A percentile compares a stretch with the other conserved stretches of the same genome.
Conservation (phyloP, 2,797 vertebrate genomes). For the Alosa sapidissima region DNA sequence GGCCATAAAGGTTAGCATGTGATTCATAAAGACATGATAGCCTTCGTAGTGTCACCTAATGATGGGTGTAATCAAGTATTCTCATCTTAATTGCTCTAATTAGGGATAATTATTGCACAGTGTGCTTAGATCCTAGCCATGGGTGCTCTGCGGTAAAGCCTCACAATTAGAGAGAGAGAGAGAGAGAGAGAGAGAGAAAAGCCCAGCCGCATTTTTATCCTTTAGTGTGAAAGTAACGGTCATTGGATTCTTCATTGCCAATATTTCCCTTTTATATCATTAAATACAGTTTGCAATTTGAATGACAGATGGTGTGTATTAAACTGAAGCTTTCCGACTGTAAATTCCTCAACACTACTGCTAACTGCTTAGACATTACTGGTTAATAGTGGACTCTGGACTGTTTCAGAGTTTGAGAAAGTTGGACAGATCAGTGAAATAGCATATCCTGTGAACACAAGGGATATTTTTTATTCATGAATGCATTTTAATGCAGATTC, state of each 20-base stretch:
- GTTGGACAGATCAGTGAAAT: neutral
- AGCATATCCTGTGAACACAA: neutral
- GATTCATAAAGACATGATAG: slow-evolving; percentile 10
- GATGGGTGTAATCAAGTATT: neutral
- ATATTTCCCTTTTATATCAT: neutral
- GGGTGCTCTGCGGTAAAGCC: neutral
- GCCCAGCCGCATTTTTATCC: neutral
- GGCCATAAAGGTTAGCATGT: slow-evolving; percentile 5
- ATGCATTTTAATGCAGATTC: neutral
- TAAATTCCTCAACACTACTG: neutral
- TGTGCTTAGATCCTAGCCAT: neutral
- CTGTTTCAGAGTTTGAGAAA: neutral
- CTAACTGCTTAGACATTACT: neutral
- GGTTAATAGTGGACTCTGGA: neutral
- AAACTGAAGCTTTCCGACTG: neutral
- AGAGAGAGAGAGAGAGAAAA: neutral
- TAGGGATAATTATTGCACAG: slow-evolving; percentile 1
- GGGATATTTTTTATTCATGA: neutral
- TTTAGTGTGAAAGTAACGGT: neutral
- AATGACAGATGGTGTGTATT: neutral
- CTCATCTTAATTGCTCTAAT: neutral
- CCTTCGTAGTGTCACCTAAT: neutral
- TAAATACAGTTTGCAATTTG: neutral
- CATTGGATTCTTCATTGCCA: neutral
- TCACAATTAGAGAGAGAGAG: neutral